phyloP scores from a whole-genome alignment of 2,113 vertebrate species.

The Periophthalmus modestus region DNA sequence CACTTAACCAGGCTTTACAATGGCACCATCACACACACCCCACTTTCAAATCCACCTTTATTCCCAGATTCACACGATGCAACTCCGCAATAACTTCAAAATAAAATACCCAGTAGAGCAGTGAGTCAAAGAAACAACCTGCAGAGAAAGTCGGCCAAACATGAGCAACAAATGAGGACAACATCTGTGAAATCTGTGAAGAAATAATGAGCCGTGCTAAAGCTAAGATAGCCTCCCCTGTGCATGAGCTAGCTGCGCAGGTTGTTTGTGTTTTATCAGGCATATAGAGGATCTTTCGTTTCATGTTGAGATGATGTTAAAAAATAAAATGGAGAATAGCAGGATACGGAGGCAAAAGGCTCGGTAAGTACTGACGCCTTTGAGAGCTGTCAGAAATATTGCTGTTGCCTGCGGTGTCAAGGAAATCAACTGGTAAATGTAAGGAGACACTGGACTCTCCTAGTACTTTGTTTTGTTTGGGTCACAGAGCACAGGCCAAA shows the following conservation, averaged over 20 bases:
- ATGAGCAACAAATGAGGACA: conserved; percentile 1
- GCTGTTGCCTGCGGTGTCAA: background rate
- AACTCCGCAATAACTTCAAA: background rate
- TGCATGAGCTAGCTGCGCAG: background rate
- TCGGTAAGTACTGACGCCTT: background rate
- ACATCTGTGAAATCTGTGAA: background rate
- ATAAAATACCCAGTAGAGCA: background rate
- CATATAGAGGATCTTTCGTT: background rate
- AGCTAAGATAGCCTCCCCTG: background rate
- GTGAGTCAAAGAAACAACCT: background rate
- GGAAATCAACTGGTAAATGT: conserved; percentile 6
- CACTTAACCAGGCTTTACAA: background rate
- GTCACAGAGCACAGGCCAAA: conserved; percentile 6
- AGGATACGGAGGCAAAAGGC: background rate
- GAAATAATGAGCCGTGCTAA: background rate
- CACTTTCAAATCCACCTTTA: background rate
- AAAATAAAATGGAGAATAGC: background rate
- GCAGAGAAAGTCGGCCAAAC: background rate
- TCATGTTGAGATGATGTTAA: conserved; percentile 1
- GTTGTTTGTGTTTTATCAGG: background rate
- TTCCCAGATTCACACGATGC: background rate
- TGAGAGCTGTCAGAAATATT: conserved; percentile 9
- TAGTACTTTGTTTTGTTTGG: conserved; percentile 4
- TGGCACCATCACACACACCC: background rate
- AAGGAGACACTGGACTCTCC: conserved; percentile 12